Percentiles rank a stretch among this genome's conserved stretches.
Evolutionary conservation across 2,113 vertebrate genomes (phyloP).

Genomic region (Nothobranchius kuhntae): DNA sequence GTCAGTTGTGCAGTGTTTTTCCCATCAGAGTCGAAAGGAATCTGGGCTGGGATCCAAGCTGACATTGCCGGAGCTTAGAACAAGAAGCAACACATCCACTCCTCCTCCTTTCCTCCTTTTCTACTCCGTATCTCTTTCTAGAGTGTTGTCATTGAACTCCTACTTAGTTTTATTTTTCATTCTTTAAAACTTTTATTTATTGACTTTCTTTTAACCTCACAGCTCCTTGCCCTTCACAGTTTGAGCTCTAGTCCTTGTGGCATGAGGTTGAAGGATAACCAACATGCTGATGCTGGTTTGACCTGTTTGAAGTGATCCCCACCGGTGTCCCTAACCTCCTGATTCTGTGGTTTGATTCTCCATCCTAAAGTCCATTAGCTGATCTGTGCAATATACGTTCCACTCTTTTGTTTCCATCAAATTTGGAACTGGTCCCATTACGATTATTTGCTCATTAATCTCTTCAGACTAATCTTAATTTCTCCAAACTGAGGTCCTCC

Average conservation of each 20-base stretch:
- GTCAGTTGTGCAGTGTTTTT: constrained; percentile 86
- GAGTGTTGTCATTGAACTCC: constrained; percentile 7
- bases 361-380: no score
- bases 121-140: constrained; percentile 3
- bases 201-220: not conserved
- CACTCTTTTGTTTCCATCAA: no score
- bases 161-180: not conserved
- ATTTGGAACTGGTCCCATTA: no score
- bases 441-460: no score
- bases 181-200: not conserved
- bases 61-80: constrained; percentile 65
- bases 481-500: no score
- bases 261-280: no score
- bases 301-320: no score
- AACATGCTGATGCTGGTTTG: not conserved
- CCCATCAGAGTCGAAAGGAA: constrained; percentile 75
- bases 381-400: no score
- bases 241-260: not conserved
- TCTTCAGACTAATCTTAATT: no score
- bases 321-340: no score
- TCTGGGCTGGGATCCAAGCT: constrained; percentile 77
- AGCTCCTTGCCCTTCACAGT: not conserved
- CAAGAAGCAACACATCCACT: constrained; percentile 79
- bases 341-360: no score
- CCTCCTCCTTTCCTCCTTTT: constrained; percentile 32